Base-by-base conservation (phyloP, 1,140 invertebrate genomes). In the Diploscapter pachys region DNA sequence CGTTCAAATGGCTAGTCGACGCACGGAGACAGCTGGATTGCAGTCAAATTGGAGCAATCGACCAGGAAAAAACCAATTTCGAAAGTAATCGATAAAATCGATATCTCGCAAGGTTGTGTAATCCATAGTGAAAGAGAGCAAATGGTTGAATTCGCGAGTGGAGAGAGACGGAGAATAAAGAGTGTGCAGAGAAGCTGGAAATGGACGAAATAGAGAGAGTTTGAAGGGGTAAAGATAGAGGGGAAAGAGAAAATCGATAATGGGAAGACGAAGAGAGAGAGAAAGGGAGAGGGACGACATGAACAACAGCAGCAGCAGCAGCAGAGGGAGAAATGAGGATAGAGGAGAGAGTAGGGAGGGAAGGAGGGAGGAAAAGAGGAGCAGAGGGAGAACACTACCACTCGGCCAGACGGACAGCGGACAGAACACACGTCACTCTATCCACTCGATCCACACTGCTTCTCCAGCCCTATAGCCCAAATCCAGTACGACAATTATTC, bases 251-350 rank as follows among this genome's bases (percentile, higher is more conserved):
- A 8, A 49, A 57, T 52, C n/a, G 6, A 31, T n/a, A 50, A n/a
- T 6, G n/a, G 52, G 59, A 57, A 56, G 11, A 13, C 53, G 5
- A 8, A 4, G 66, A 69, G 8, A 69, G 8, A 56, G 11, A 67
- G 9, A 67, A 5, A 67, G 3, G 48, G 51, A 52, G 65, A 53
- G 52, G 52, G 56, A 6, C 48, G 65, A 55, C 65, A 52, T 67
- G 53, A 52, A 54, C 52, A 54, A 13, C 65, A 48, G 65, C 56
- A 55, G 53, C 52, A 48, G 54, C 56, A 69, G 66, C 31, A 31
- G 59, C 49, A 69, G 11, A 48, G 53, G 5, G 66, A n/a, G 71
- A 48, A 72, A 59, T 63, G 53, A 51, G 52, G 63, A 49, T 65
- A 56, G 54, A 67, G 61, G 72, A 55, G 54, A 9, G 9, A 13